Evolutionary conservation across 2,888 invertebrate genomes (phyloP), one percentile per base, ranked within the genome.

Genomic region (Conchocele bisecta): DNA sequence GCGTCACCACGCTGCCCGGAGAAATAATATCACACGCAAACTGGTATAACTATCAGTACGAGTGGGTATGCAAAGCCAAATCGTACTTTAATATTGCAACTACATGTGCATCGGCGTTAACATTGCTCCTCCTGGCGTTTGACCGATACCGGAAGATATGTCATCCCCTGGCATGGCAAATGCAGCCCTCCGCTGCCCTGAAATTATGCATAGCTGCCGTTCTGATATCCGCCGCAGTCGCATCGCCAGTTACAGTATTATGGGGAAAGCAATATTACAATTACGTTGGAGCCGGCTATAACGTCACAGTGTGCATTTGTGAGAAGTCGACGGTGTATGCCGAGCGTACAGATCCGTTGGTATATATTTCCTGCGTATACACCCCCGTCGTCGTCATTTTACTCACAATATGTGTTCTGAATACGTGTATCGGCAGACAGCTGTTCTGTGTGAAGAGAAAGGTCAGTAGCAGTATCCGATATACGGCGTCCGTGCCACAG

Each of bases 11-110:
- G n/a, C 56, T 75, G 9, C 75, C 75, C 0, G 75, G 75, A 0
- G 75, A 75, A 33, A 69, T 70, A 11, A 66, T 66, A 26, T 51
- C 53, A 4, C 69, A 70, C 22, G 26, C 70, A 29, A 70, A 75
- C 42, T 75, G 75, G 75, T 75, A 75, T 44, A 58, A 35, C 11
- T 53, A 68, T 42, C 29, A 65, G 9, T 28, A 60, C 7, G 51
- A 29, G 3, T 71, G 66, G 71, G 48, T 75, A n/a, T 75, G 75
- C 56, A 75, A 66, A 42, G 33, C 59, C 2, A 75, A 75, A 24
- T 22, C 48, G 3, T 46, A 15, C 17, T 59, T 46, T 15, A 35
- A 59, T 24, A 31, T 59, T n/a, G 33, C 28, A n/a, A 50, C 60
- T 1, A 41, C 28, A 1, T 60, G 50, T 50, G 60, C 50, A 9